phyloP scores from a whole-genome alignment of 2,797 vertebrate genomes.

The Merluccius polli region DNA sequence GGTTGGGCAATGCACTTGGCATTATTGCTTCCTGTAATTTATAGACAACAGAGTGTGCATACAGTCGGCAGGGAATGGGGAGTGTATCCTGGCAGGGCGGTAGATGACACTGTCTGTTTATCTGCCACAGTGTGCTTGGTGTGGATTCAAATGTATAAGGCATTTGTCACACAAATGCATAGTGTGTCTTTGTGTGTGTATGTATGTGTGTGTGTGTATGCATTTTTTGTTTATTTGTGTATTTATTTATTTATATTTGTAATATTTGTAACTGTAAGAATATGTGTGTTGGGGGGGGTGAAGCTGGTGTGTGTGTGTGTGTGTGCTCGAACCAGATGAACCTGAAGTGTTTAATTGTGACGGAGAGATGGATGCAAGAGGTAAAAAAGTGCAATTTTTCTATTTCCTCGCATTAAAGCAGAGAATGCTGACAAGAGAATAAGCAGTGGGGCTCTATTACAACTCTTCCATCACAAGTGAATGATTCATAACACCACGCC shows the following conservation, averaged over 20 bases:
- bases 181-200: background rate
- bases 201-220: background rate
- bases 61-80: slow-evolving; percentile 8
- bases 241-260: background rate
- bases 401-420: background rate
- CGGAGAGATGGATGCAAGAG: background rate
- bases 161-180: background rate
- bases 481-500: too few relatives aligned
- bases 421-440: background rate
- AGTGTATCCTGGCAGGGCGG: background rate
- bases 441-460: background rate
- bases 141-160: background rate
- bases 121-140: background rate
- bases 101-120: background rate
- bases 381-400: background rate
- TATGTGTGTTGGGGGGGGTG: background rate
- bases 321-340: slow-evolving; percentile 12
- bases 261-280: background rate
- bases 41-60: slow-evolving; percentile 13
- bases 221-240: background rate
- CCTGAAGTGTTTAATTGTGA: background rate
- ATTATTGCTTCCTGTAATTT: slow-evolving; percentile 25
- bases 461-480: too few relatives aligned
- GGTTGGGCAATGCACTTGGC: slow-evolving; percentile 11
- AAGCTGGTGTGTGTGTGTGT: background rate